These are phyloP conservation scores for Netelia inedita DNA, from an alignment of 2,888 invertebrate species.

Conservation along the genomic window DNA sequence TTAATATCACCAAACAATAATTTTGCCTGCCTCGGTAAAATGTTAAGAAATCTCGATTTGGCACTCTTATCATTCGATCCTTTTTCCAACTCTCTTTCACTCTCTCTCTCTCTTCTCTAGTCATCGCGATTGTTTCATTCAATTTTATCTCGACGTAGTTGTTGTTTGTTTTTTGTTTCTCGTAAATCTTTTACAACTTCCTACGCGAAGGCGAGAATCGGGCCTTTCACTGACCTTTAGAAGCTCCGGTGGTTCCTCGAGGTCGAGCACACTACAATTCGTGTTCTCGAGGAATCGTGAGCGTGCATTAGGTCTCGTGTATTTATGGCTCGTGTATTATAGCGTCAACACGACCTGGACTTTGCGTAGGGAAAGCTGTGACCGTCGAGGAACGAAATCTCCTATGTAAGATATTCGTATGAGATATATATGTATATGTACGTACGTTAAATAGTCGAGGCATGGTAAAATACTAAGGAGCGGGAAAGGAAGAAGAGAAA, in stretches of 20 bases:
- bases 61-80: background rate
- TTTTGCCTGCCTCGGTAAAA: background rate
- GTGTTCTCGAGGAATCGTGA: slow-evolving; percentile 58
- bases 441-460: background rate
- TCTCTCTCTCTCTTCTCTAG: background rate
- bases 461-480: slow-evolving; percentile 32
- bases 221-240: slow-evolving; percentile 81
- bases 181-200: slow-evolving; percentile 62
- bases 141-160: slow-evolving; percentile 2
- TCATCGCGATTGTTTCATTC: slow-evolving; percentile 16
- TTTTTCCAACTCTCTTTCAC: background rate
- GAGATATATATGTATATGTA: background rate
- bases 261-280: slow-evolving; percentile 70
- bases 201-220: slow-evolving; percentile 70
- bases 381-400: slow-evolving; percentile 60
- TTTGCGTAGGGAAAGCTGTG: slow-evolving; percentile 68
- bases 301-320: slow-evolving; percentile 33
- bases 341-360: slow-evolving; percentile 57
- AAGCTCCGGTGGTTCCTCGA: slow-evolving; percentile 73
- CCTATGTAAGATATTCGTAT: slow-evolving; percentile 8
- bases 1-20: background rate
- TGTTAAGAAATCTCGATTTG: background rate
- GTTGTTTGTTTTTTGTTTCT: background rate
- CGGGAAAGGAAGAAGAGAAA: slow-evolving; percentile 56
- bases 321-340: slow-evolving; percentile 15